Evolutionary conservation across 2,888 invertebrate genomes (phyloP), one percentile per base, ranked within the genome.

Genomic region (Mythimna ferrago): DNA sequence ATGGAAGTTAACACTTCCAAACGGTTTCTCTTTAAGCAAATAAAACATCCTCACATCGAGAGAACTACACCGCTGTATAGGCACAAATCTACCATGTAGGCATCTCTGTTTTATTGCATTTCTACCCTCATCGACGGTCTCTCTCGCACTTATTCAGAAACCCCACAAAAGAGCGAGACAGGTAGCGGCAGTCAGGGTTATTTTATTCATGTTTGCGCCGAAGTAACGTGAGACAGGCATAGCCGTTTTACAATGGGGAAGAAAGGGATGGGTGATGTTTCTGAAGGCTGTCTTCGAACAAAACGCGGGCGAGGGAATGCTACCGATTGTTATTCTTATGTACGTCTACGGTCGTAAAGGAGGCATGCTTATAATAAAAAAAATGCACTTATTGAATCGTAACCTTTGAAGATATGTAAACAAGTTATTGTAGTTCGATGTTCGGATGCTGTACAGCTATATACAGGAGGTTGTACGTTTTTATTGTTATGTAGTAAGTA

Each of bases 171-270:
- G 92, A 95, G 89, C 73, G 92, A 91, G 94, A 93, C 88, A 87
- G 93, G 86, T 90, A 92, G 89, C 86, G 87, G 85, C 88, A 89
- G 89, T 89, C 89, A 87, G 89, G 89, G 88, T 92, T 94, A 92
- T 93, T 93, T 94, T 94, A 94, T 94, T 94, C 92, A 94, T 93
- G 92, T 91, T 92, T 87, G 89, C 88, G 89, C 89, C 90, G 90
- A 89, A 57, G 75, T 82, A 75, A 89, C 88, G 78, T 73, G 90
- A 92, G 93, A 94, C 89, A 89, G 93, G 82, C 83, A 88, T 88
- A 93, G 86, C 85, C 78, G 85, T 84, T 85, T 84, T 83, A 87
- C 86, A 80, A 89, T 85, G 89, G 69, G 93, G 86, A 88, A 89
- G 91, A 92, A 87, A 89, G 89, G 90, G 94, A 94, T 85, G 86